Evolutionary conservation across 2,113 vertebrate species (phyloP).

Genomic region (Lathamus discolor): DNA sequence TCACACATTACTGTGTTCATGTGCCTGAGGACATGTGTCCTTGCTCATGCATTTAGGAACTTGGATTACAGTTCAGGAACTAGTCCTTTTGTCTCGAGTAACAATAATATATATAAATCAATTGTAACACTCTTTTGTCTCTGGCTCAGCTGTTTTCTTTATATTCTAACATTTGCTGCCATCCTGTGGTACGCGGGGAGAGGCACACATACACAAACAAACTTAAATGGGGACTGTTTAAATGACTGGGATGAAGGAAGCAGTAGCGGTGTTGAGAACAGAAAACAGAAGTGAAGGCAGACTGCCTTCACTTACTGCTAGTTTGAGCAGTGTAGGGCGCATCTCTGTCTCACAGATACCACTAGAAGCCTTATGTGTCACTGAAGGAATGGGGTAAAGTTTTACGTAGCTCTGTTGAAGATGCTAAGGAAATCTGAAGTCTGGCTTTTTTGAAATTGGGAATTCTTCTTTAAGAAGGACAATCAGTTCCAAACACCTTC

Average conservation of each 20-base stretch:
- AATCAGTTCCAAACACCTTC: not conserved
- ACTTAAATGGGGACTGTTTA: not conserved
- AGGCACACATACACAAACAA: conserved; percentile 10
- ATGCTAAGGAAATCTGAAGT: not conserved
- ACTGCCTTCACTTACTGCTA: not conserved
- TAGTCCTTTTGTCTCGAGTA: not conserved
- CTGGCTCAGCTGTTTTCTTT: not conserved
- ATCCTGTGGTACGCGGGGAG: conserved; percentile 48
- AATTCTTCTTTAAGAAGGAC: not conserved
- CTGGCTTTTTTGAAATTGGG: not conserved
- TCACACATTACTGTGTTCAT: not conserved
- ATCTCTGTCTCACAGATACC: not conserved
- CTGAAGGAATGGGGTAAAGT: not conserved
- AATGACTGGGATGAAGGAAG: not conserved
- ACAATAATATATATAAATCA: not conserved
- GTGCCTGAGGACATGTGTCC: not conserved
- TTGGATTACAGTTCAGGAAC: not conserved
- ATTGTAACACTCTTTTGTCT: not conserved
- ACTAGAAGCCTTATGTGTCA: not conserved
- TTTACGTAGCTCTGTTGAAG: not conserved
- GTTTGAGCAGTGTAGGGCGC: not conserved
- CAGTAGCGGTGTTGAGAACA: not conserved
- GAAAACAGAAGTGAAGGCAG: not conserved
- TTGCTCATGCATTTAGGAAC: not conserved
- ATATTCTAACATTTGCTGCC: conserved; percentile 61